Conservation (phyloP, 2,888 invertebrate species). For the Agrochola circellaris region DNA sequence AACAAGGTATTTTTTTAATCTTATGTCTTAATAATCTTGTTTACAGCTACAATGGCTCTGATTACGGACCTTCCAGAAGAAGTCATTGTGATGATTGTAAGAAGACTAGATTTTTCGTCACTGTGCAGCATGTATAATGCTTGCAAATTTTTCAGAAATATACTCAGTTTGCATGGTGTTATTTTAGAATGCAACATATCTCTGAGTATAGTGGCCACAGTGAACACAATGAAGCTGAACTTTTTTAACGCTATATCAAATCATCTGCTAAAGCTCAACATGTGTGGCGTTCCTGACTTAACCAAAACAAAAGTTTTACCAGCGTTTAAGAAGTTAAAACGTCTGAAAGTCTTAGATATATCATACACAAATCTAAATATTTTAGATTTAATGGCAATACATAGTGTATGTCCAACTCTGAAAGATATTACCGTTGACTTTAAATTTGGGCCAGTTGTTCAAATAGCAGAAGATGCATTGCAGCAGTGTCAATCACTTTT, state of each 20-base stretch:
- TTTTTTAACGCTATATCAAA: conserved; percentile 78
- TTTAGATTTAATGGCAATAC: conserved; percentile 77
- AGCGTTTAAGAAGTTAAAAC: conserved; percentile 75
- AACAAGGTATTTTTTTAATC: too few relatives aligned
- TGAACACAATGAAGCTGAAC: conserved; percentile 72
- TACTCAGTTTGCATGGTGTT: conserved; percentile 73
- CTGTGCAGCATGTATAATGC: conserved; percentile 74
- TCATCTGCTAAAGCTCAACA: conserved; percentile 75
- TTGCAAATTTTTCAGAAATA: conserved; percentile 70
- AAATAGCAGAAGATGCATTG: conserved; percentile 61
- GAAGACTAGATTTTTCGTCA: conserved; percentile 76
- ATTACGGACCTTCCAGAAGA: conserved; percentile 80
- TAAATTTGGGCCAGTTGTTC: conserved; percentile 68
- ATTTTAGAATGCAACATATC: conserved; percentile 76
- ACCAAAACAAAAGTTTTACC: conserved; percentile 73
- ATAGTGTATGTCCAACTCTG: conserved; percentile 78
- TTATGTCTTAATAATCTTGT: too few relatives aligned
- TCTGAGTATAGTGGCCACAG: conserved; percentile 75
- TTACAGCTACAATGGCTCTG: conserved; percentile 61
- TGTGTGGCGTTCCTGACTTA: conserved; percentile 79
- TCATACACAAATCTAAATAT: conserved; percentile 81
- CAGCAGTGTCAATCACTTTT: conserved; percentile 76
- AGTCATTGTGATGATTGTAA: conserved; percentile 80
- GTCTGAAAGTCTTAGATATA: conserved; percentile 78
- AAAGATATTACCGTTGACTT: conserved; percentile 80